phyloP scores from a whole-genome alignment of 2,797 vertebrate genomes.

The Euphonia xanthogaster region DNA sequence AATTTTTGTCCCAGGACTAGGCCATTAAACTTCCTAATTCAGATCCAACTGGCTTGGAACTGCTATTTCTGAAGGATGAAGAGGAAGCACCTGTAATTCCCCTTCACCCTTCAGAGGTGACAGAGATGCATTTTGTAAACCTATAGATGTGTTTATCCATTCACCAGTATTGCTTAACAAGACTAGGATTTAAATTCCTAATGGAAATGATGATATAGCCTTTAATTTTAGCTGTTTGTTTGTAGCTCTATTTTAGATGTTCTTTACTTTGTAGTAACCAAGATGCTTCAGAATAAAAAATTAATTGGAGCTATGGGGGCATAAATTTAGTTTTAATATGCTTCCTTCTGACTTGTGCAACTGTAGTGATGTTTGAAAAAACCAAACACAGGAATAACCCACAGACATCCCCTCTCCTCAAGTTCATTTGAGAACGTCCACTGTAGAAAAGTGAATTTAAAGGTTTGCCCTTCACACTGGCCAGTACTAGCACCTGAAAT shows the following conservation, averaged over 20 bases:
- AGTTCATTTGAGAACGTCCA: not conserved
- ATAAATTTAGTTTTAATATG: not conserved
- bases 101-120: not conserved
- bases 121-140: not conserved
- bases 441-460: not conserved
- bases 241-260: not conserved
- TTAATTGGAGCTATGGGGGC: not conserved
- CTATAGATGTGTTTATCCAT: not conserved
- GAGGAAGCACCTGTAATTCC: not conserved
- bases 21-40: not conserved
- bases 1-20: not conserved
- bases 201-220: not conserved
- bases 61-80: not conserved
- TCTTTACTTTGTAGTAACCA: not conserved
- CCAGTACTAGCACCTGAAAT: not conserved
- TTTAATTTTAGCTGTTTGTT: not conserved
- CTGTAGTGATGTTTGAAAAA: not conserved
- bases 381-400: not conserved
- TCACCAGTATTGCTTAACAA: not conserved
- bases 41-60: not conserved
- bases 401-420: not conserved
- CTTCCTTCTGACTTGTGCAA: not conserved
- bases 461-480: not conserved
- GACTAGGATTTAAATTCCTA: not conserved
- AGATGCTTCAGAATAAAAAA: not conserved